A percentile compares a stretch with the other conserved stretches of the same genome.
phyloP scores from a whole-genome alignment of 2,113 vertebrate species.

The Podarcis raffonei region DNA sequence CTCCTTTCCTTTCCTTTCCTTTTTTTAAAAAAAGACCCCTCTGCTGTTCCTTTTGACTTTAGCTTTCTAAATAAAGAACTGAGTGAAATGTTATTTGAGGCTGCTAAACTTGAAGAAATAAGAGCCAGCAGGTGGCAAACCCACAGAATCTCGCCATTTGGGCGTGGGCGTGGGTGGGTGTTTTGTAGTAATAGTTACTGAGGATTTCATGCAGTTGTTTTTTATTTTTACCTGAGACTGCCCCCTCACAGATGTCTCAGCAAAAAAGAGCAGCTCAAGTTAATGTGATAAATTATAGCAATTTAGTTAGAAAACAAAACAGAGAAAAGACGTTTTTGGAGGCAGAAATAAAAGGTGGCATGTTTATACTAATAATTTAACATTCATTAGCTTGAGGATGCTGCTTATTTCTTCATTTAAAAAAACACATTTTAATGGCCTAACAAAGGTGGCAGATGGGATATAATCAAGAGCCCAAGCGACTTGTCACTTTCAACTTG shows the following conservation, averaged over 20 bases:
- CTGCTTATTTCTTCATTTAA: conserved; percentile 47
- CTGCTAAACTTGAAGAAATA: not conserved
- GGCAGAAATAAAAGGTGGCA: conserved; percentile 49
- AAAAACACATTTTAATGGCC: conserved; percentile 42
- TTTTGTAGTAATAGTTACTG: not conserved
- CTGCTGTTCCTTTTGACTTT: not conserved
- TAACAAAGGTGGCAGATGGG: conserved; percentile 52
- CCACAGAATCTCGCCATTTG: not conserved
- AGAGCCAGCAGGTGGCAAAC: not conserved
- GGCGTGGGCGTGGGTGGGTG: not conserved
- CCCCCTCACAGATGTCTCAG: conserved; percentile 27
- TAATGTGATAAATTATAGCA: conserved; percentile 61
- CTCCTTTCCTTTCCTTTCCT: not conserved
- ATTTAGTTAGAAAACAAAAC: conserved; percentile 56
- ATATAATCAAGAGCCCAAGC: conserved; percentile 26
- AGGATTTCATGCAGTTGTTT: conserved; percentile 21
- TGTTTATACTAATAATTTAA: conserved; percentile 46
- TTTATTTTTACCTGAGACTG: conserved; percentile 20
- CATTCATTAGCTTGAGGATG: conserved; percentile 50
- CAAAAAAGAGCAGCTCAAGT: conserved; percentile 41
- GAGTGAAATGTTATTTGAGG: not conserved
- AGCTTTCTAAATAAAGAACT: not conserved
- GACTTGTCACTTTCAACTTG: conserved; percentile 38
- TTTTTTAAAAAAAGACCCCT: not conserved
- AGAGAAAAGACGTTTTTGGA: conserved; percentile 47